Base-by-base conservation (phyloP, 2,113 vertebrate species). In the Ivindomyrus marchei region DNA sequence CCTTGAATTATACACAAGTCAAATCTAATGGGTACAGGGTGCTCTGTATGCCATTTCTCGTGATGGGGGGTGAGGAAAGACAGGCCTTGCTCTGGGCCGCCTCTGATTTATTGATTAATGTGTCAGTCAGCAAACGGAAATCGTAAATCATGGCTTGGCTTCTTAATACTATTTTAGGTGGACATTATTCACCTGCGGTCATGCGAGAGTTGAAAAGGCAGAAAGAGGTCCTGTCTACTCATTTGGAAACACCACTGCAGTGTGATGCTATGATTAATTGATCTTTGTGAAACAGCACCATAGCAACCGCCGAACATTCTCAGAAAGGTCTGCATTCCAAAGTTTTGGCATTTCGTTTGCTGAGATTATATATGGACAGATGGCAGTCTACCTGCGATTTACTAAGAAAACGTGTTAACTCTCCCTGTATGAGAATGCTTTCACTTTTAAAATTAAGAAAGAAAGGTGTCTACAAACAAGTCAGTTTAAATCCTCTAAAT, bases 11-110 rank as follows among this genome's bases (percentile, higher is more conserved):
- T 24, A 86, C 3, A 10, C 27, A 1, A 19, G 9, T 91, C 93
- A 93, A 92, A 93, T 93, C 91, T 93, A 92, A 90, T 91, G 88
- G 92, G 92, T 93, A 93, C 93, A 92, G 94, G 94, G 93, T 91
- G 94, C 93, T 93, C 91, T 93, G 90, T n/a, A 46, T 88, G 27
- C 8, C 58, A 24, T 50, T 53, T 46, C 39, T 62, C 1, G 91
- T 77, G 91, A 62, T 47, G 11, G 70, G 90, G 90, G 87, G 84
- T 92, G 94, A 95, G 93, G 91, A 92, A 92, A 89, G 89, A 87
- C 13, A 88, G 21, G 21, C 17, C 85, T 53, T 56, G 52, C 77
- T 56, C 80, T n/a, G 47, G 42, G 49, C 36, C 11, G 15, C 86
- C 74, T 88, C 70, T 58, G 24, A 52, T 24, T 90, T 88, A 90